Evolutionary conservation across 1,140 invertebrate genomes (phyloP).

Genomic region (Caenorhabditis remanei): DNA sequence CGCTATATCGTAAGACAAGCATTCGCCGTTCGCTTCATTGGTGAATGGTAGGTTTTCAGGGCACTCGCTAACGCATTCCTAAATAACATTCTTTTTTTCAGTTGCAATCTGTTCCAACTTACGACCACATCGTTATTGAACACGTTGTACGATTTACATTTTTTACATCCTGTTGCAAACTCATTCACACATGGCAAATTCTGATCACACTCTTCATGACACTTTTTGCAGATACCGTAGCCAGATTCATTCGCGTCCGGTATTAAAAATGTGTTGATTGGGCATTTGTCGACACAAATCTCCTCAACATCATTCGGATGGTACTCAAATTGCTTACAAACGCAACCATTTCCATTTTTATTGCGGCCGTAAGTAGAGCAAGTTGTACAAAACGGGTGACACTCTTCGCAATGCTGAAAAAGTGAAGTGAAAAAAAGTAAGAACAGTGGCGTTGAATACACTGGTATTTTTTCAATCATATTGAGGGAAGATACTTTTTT

Average conservation of each 20-base stretch:
- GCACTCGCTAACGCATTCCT: constrained; percentile 16
- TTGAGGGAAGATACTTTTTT: too few species aligned
- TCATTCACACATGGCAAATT: constrained; percentile 35
- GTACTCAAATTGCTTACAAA: neutral
- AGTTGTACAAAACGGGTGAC: constrained; percentile 13
- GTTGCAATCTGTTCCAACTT: too few species aligned
- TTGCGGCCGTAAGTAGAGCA: constrained; percentile 35
- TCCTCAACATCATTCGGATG: neutral
- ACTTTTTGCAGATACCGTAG: constrained; percentile 42
- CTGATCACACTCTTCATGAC: constrained; percentile 62
- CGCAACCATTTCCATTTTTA: neutral
- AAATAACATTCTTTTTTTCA: neutral
- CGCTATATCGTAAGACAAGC: constrained; percentile 27
- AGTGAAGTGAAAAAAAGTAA: neutral
- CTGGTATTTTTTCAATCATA: too few species aligned
- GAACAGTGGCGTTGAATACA: neutral
- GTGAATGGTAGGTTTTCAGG: constrained; percentile 1
- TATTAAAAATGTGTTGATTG: neutral
- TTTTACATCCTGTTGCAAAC: neutral
- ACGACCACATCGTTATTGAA: neutral
- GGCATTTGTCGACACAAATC: neutral
- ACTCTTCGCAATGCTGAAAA: constrained; percentile 56
- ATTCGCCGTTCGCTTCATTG: constrained; percentile 19
- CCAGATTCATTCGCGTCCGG: neutral
- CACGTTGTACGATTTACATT: neutral